Base-by-base conservation (phyloP, 1,140 invertebrate species). In the Aphidius ervi region DNA sequence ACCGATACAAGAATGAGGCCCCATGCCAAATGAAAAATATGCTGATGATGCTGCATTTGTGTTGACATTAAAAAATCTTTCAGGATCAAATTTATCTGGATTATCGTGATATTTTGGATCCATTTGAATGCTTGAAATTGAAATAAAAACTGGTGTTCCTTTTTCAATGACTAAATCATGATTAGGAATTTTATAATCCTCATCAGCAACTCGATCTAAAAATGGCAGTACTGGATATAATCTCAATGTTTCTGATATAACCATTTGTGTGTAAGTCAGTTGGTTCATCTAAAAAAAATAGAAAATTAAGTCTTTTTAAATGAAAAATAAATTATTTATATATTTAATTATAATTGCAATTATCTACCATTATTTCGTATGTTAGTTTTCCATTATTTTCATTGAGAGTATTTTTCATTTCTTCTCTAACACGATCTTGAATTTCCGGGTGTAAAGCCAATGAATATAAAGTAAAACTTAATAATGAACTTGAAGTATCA, bases 11-110 rank as follows among this genome's bases (percentile, higher is more conserved):
- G 79, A 78, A 40, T 82, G 73, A 4, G 82, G 80, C 6, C 77
- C 85, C 9, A 81, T 83, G 5, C 84, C 84, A 66, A 87, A 87
- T 2, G 85, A 83, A 6, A 86, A 67, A 62, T 81, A 86, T 0
- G 72, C 73, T 54, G 68, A 82, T 2, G 75, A 68, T 8, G 63
- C 56, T 54, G 75, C 72, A 39, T 82, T 70, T 5, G 76, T 74
- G 8, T 79, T 77, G 56, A 76, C 78, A 5, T 83, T 79, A 4
- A 71, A 74, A 74, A 92, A 93, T 64, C 91, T 79, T 49, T 91
- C 87, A 0, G 93, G 93, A 68, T 82, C 64, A 62, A 78, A 85
- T 46, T 61, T 62, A 31, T 78, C 68, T 0, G 84, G 83, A 58
- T 84, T 64, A 0, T 68, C 64, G 65, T 70, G 80, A 46, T 70